Evolutionary conservation across 2,888 invertebrate genomes (phyloP).

Genomic region (Dolichopus griseipennis): DNA sequence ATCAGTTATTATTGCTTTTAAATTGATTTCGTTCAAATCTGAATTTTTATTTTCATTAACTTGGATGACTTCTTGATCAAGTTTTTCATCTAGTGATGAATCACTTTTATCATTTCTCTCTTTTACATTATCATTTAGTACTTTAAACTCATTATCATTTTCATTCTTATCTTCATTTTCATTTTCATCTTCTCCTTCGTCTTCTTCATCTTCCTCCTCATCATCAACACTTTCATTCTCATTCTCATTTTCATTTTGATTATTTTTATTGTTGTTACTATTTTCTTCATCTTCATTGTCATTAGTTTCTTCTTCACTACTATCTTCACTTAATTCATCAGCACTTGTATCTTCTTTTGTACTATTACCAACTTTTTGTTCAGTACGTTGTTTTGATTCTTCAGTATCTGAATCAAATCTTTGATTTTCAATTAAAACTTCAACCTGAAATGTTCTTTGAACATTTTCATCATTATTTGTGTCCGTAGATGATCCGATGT

Average conservation of each 20-base stretch:
- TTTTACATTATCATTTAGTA: no score
- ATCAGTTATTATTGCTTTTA: neutral
- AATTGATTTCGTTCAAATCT: neutral
- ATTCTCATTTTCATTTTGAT: neutral
- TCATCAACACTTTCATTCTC: constrained; percentile 1
- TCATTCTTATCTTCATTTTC: neutral
- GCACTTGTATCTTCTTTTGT: neutral
- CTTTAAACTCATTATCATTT: neutral
- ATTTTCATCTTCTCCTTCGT: constrained; percentile 4
- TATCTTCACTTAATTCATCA: neutral
- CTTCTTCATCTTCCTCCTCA: neutral
- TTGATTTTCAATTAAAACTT: neutral
- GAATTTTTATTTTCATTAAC: no score
- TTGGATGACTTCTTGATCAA: no score
- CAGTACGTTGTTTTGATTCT: neutral
- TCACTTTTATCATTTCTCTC: no score
- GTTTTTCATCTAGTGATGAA: no score
- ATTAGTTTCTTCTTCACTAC: neutral
- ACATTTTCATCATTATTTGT: constrained; percentile 4
- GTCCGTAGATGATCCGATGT: neutral
- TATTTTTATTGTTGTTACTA: neutral
- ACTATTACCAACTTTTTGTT: neutral
- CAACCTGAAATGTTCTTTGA: neutral
- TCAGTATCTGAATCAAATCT: neutral
- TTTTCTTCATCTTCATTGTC: neutral